Evolutionary conservation across 2,888 invertebrate genomes (phyloP).

Genomic region (Lordiphosa andalusiaca): DNA sequence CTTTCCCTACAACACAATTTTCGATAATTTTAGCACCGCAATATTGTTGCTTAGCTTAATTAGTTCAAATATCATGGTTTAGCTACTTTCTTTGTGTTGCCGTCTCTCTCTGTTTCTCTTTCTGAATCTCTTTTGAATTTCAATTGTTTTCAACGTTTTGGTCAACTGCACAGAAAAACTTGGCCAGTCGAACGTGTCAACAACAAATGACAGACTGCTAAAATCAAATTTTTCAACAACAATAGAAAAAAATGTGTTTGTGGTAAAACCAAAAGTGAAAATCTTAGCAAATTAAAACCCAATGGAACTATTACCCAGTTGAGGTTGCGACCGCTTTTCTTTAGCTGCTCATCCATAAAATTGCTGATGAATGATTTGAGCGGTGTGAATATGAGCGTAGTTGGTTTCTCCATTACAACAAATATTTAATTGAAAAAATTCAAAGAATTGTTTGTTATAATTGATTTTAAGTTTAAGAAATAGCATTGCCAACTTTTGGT

Average conservation of each 20-base stretch:
- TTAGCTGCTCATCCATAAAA: slow-evolving; percentile 48
- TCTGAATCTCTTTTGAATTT: neutral
- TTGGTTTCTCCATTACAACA: too few relatives aligned
- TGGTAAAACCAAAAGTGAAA: slow-evolving; percentile 58
- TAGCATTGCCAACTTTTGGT: too few relatives aligned
- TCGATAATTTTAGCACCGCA: too few relatives aligned
- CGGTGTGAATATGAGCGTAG: too few relatives aligned
- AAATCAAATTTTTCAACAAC: slow-evolving; percentile 23
- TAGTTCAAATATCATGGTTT: neutral
- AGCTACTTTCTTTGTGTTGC: slow-evolving; percentile 1
- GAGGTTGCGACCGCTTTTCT: slow-evolving; percentile 27
- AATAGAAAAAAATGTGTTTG: slow-evolving; percentile 34
- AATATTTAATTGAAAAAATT: too few relatives aligned
- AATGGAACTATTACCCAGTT: slow-evolving; percentile 32
- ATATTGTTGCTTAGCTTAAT: too few relatives aligned
- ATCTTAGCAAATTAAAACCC: slow-evolving; percentile 42
- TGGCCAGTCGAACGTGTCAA: slow-evolving; percentile 44
- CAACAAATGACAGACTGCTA: slow-evolving; percentile 25
- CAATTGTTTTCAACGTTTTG: slow-evolving; percentile 33
- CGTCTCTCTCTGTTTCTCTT: neutral
- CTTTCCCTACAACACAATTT: too few relatives aligned
- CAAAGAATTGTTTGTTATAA: too few relatives aligned
- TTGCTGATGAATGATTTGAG: too few relatives aligned
- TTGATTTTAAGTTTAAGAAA: too few relatives aligned
- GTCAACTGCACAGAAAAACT: slow-evolving; percentile 35